Base-by-base conservation (phyloP, 2,888 invertebrate genomes). In the Machimus atricapillus region DNA sequence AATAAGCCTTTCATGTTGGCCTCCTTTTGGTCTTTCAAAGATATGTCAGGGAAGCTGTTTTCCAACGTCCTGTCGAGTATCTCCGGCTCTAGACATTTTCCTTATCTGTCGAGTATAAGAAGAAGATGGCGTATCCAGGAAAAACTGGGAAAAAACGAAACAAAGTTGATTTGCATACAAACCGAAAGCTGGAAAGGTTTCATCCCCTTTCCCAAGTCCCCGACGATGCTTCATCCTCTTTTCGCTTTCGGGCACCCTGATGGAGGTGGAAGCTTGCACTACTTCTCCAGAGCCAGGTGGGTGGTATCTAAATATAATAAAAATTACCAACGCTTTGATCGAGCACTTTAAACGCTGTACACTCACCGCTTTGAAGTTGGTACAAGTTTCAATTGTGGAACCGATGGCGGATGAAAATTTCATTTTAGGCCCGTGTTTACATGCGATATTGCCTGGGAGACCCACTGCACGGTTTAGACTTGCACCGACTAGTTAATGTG, bases 1-100 rank as follows among this genome's bases (percentile, higher is more conserved):
- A 82, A 31, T 31, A 82, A 82, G 56, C 66, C 82, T 82, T 82
- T 82, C 66, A 82, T 66, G 82, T 82, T 82, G 82, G 66, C 82
- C 82, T 82, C 82, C 82, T 82, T 82, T 82, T 66, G 58, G 82
- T 40, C 34, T 40, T 66, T 66, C 56, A 34, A 66, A 56, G 82
- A 82, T 82, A 82, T 82, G 82, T 82, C 82, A 58, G 82, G 46
- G 79, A 40, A 79, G 52, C 27, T 82, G 82, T 82, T 37, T 82
- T 82, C 58, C 37, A 82, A 40, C 66, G 37, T 31, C 12, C 46
- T 56, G 27, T 52, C 19, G 58, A 82, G 66, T 19, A 82, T 81
- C 82, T 82, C n/a, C 31, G 37, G 82, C 66, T 66, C 66, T 82
- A 82, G 66, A 82, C 58, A 58, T 82, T 82, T 82, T 82, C 82